These are phyloP conservation scores for Eulemur macaco DNA, from an alignment of 2,113 vertebrate species.

Conservation along the genomic window DNA sequence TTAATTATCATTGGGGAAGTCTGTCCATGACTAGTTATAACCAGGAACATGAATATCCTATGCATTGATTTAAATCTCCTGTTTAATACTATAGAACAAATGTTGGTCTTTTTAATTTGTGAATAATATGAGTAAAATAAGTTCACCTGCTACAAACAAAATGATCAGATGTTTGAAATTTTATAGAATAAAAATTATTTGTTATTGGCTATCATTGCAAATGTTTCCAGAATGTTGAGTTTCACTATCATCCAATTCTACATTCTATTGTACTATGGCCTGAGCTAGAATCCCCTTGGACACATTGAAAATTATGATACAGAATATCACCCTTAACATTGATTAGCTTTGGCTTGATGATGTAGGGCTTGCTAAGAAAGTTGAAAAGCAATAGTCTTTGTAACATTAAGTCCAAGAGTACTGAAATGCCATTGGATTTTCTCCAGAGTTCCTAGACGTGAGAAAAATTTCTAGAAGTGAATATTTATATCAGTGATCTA, in stretches of 20 bases:
- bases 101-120: not conserved
- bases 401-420: conserved; percentile 22
- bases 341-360: not conserved
- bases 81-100: not conserved
- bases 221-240: not conserved
- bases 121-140: not conserved
- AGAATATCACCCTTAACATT: not conserved
- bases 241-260: not conserved
- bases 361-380: conserved; percentile 45
- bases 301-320: not conserved
- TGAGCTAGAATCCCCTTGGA: not conserved
- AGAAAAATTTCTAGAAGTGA: conserved; percentile 50
- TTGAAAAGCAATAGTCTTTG: conserved; percentile 2
- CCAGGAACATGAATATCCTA: not conserved
- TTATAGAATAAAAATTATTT: not conserved
- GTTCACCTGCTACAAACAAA: not conserved
- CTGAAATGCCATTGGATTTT: conserved; percentile 1
- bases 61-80: not conserved
- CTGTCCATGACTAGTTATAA: not conserved
- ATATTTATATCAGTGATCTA: conserved; percentile 25
- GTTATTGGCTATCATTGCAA: not conserved
- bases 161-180: not conserved
- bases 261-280: not conserved
- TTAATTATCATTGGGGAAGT: not conserved
- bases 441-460: not conserved